Evolutionary conservation across 2,113 vertebrate species (phyloP), one percentile per base, ranked within the genome.

Genomic region (Scopus umbretta): DNA sequence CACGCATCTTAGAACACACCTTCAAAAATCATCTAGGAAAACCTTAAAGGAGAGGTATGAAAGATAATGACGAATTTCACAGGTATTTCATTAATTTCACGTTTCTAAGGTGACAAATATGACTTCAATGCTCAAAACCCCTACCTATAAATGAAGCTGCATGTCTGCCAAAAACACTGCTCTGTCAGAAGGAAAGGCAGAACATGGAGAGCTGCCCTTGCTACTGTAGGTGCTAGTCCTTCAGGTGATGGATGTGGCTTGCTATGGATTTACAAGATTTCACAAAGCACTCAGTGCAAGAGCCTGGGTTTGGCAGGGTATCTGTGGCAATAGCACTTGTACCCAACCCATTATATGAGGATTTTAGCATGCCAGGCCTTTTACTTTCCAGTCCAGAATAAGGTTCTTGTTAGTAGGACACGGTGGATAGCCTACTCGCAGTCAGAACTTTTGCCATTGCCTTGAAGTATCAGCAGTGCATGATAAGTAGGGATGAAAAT

Each of bases 391-490:
- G 45, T 47, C 42, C 79, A 73, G 45, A 74, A 50, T 15, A 23
- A 40, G 29, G 7, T 36, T 71, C 26, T 68, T 72, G 23, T 40
- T 49, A 73, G 45, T 2, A 56, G 49, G 42, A 62, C 47, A 43
- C 1, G 3, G 43, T 2, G 5, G 32, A 49, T 0, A 81, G 80
- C 36, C 27, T 20, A 71, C 1, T 1, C 47, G 22, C 34, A 79
- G 71, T 32, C 82, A 49, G 27, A 82, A 81, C 29, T 65, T 86
- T 23, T 56, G 61, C 43, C 52, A 61, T 9, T 14, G 55, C 23
- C 68, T 42, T 55, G n/a, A 38, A 78, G 43, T 7, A 71, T 34
- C 63, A 66, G 43, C 86, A 91, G 72, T 2, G 42, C 45, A 49
- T 6, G 17, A 27, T 61, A 40, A n/a, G 50, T 65, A 73, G 34